phyloP scores from a whole-genome alignment of 2,888 invertebrate species.

The Brachypalpus laphriformis region DNA sequence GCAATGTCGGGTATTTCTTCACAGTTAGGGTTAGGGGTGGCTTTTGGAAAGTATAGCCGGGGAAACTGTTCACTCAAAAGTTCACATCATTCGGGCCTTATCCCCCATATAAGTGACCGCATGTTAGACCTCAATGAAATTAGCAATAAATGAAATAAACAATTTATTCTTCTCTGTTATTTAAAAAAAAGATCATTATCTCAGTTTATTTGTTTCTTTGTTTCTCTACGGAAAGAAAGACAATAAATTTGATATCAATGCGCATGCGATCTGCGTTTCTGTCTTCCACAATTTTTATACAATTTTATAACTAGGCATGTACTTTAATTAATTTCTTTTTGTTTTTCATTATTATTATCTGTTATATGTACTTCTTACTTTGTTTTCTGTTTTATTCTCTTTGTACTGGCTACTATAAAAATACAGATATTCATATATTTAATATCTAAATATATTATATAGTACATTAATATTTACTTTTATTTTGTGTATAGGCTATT shows the following conservation, averaged over 20 bases:
- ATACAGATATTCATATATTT: conserved; percentile 75
- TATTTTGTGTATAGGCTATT: conserved; percentile 45
- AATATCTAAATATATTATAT: conserved; percentile 69
- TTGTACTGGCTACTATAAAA: conserved; percentile 75
- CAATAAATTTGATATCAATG: conserved; percentile 63
- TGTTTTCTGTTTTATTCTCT: conserved; percentile 26
- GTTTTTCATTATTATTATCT: background rate
- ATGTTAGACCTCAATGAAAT: too few relatives aligned
- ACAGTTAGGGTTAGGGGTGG: too few relatives aligned
- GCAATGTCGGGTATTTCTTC: too few relatives aligned
- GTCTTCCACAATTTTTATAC: conserved; percentile 41
- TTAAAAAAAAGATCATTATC: conserved; percentile 64
- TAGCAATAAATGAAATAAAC: conserved; percentile 23
- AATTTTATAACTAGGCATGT: conserved; percentile 36
- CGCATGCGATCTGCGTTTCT: conserved; percentile 47
- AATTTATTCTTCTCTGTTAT: conserved; percentile 35
- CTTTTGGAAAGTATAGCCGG: too few relatives aligned
- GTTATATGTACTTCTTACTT: background rate
- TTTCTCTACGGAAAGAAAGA: conserved; percentile 55
- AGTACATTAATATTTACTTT: conserved; percentile 52
- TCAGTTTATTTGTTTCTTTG: conserved; percentile 64
- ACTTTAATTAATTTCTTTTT: background rate
- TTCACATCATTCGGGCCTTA: too few relatives aligned
- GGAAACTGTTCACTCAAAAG: too few relatives aligned
- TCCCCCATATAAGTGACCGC: too few relatives aligned